phyloP scores from a whole-genome alignment of 2,113 vertebrate genomes.

The Platichthys flesus region DNA sequence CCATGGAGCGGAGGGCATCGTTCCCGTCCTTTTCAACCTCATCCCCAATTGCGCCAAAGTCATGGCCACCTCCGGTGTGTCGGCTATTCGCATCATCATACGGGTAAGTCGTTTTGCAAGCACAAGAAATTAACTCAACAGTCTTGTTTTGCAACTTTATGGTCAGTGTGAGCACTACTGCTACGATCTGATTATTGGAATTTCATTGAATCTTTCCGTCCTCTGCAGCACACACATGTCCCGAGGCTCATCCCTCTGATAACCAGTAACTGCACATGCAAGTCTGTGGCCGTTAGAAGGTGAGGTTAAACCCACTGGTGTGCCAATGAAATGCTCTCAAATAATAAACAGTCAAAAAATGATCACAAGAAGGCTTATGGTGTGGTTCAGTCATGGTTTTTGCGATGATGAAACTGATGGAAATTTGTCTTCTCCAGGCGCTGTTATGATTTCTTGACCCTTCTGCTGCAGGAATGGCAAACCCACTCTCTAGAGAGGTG shows the following conservation, averaged over 20 bases:
- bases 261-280: slow-evolving; percentile 97
- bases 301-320: slow-evolving; percentile 62
- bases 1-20: slow-evolving; percentile 96
- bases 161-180: background rate
- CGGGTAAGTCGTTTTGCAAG: slow-evolving; percentile 80
- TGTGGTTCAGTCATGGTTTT: background rate
- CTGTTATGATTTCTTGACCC: slow-evolving; percentile 85
- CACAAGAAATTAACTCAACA: background rate
- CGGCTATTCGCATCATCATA: slow-evolving; percentile 96
- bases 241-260: slow-evolving; percentile 97
- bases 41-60: slow-evolving; percentile 98
- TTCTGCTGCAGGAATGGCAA: slow-evolving; percentile 86
- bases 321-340: background rate
- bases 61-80: slow-evolving; percentile 95
- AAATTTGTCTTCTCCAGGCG: slow-evolving; percentile 72
- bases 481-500: slow-evolving; percentile 86
- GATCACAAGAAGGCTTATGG: background rate
- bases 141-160: background rate
- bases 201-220: background rate
- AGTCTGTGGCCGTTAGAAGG: slow-evolving; percentile 96
- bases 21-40: slow-evolving; percentile 96
- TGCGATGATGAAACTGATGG: background rate
- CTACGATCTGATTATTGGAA: background rate
- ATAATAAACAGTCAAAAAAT: background rate
- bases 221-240: slow-evolving; percentile 93